Evolutionary conservation across 2,888 invertebrate genomes (phyloP), one percentile per base, ranked within the genome.

Genomic region (Aphelenchoides bicaudatus): DNA sequence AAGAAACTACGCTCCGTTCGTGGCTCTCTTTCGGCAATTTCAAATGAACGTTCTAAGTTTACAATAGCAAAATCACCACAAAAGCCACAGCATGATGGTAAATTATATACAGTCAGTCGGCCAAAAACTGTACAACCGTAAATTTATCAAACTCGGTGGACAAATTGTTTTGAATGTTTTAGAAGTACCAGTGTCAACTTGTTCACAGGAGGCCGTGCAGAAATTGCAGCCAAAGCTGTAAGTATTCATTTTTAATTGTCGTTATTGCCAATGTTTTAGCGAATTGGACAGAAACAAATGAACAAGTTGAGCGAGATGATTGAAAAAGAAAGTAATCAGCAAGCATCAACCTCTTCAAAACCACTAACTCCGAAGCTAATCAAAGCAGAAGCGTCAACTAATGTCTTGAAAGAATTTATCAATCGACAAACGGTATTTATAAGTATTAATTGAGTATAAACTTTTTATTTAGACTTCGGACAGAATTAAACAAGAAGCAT

Each of bases 321-420:
- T n/a, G n/a, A n/a, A n/a, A n/a, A n/a, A n/a, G n/a, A n/a, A n/a
- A n/a, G n/a, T n/a, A n/a, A n/a, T 34, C 13, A 34, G 16, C 13
- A 34, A 34, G 16, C 34, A 13, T 13, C 13, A n/a, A 34, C 34
- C 16, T 6, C 39, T 39, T 16, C 30, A 49, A 46, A 49, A 5
- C 27, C 6, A 49, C 49, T 13, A 46, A 13, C 8, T 4, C 34
- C 43, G 43, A 21, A 10, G n/a, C n/a, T 6, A n/a, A 6, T 6
- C 51, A 16, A 23, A 51, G 21, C 19, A 30, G 55, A 6, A n/a
- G n/a, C n/a, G n/a, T n/a, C n/a, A n/a, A 39, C 54, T 4, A 53
- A 51, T 28, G 65, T 59, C 23, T 43, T 63, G 61, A 63, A 66
- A 10, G 66, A 54, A 8, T 63, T 63, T 29, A 66, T 63, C 39